Percentiles rank a stretch among this genome's conserved stretches.
Evolutionary conservation across 2,888 invertebrate species (phyloP).

Genomic region (Agrochola circellaris): DNA sequence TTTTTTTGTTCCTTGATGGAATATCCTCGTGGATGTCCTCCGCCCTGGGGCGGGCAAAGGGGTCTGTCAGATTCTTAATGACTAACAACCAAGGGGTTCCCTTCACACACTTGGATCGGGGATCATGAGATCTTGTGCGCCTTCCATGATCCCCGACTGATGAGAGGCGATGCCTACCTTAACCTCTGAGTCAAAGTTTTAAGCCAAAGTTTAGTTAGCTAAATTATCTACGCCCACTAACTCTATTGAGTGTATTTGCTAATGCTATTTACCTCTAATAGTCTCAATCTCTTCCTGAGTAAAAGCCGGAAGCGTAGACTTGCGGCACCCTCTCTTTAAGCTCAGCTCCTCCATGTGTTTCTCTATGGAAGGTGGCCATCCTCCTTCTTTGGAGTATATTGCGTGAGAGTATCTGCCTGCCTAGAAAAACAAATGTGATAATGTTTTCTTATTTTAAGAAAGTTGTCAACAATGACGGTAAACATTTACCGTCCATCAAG

Average conservation of each 20-base stretch:
- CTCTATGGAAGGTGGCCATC: slow-evolving; percentile 87
- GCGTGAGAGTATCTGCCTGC: slow-evolving; percentile 84
- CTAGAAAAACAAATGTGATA: not conserved
- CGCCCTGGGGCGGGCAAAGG: too few relatives aligned
- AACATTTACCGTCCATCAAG: not conserved
- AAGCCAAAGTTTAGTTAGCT: not conserved
- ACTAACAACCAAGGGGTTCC: too few relatives aligned
- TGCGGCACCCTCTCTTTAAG: slow-evolving; percentile 79
- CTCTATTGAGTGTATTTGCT: not conserved
- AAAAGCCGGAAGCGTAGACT: slow-evolving; percentile 86
- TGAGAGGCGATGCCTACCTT: not conserved
- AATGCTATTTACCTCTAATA: slow-evolving; percentile 63
- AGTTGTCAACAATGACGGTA: not conserved
- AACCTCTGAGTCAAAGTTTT: not conserved
- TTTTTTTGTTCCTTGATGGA: too few relatives aligned
- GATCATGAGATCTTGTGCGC: too few relatives aligned
- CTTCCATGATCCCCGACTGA: too few relatives aligned
- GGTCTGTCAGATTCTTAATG: too few relatives aligned
- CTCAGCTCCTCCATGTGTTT: slow-evolving; percentile 81
- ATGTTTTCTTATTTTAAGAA: too few relatives aligned
- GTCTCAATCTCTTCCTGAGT: slow-evolving; percentile 84
- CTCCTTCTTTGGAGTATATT: slow-evolving; percentile 85
- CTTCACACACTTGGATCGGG: too few relatives aligned
- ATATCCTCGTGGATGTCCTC: too few relatives aligned
- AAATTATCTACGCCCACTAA: not conserved